Percentiles rank a stretch among this genome's conserved stretches.
Conservation (phyloP, 2,797 vertebrate genomes). For the Lacerta bilineata region DNA sequence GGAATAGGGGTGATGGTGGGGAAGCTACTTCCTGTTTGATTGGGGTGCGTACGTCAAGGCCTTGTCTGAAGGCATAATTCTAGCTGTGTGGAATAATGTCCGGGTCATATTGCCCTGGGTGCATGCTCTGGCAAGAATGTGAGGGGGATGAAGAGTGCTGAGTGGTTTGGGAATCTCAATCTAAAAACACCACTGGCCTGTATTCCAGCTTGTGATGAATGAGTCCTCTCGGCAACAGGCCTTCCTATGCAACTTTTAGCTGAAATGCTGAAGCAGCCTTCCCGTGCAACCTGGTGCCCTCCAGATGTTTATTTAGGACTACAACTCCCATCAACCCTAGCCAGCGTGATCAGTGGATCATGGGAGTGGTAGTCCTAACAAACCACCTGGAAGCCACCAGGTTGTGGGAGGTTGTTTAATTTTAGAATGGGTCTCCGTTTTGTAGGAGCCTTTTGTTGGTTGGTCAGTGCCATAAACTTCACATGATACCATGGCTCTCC, state of each 20-base stretch:
- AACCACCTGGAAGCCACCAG: too few relatives aligned
- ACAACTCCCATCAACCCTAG: too few relatives aligned
- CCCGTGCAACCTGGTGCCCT: too few relatives aligned
- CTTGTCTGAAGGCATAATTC: not conserved
- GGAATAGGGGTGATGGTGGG: not conserved
- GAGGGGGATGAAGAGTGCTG: not conserved
- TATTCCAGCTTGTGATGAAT: not conserved
- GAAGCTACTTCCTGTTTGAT: not conserved
- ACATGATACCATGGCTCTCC: not conserved
- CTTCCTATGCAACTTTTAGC: constrained; percentile 8
- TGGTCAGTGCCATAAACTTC: not conserved
- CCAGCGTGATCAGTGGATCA: too few relatives aligned
- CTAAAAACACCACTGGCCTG: constrained; percentile 12
- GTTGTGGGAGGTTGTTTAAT: too few relatives aligned
- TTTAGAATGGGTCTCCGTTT: too few relatives aligned
- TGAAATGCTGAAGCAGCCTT: not conserved
- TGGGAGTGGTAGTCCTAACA: too few relatives aligned
- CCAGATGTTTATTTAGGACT: too few relatives aligned
- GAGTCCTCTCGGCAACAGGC: not conserved
- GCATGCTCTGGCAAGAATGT: not conserved
- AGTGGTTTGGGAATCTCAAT: constrained; percentile 9
- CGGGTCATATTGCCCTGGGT: not conserved
- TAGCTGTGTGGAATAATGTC: not conserved
- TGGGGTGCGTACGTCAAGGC: not conserved
- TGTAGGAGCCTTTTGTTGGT: not conserved